These are phyloP conservation scores for Drosophila paranaensis DNA, from an alignment of 2,888 invertebrate species.

Conservation along the genomic window DNA sequence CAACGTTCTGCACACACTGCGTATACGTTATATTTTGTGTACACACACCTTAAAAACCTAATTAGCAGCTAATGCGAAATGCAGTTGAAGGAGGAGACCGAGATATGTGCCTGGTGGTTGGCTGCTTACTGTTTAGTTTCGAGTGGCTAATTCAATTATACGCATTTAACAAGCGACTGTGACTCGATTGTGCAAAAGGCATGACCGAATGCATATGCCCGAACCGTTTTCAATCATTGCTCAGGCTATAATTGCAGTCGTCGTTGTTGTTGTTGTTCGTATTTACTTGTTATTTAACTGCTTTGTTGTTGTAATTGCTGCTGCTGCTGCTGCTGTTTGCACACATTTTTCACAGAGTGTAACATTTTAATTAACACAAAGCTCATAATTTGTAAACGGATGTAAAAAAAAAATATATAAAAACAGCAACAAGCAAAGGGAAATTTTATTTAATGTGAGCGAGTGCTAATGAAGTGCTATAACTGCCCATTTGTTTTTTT, in stretches of 20 bases:
- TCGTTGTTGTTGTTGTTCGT: conserved; percentile 7
- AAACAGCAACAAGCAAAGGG: conserved; percentile 1
- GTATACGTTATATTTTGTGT: too few species aligned
- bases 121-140: conserved; percentile 60
- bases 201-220: conserved; percentile 60
- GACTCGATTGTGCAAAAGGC: conserved; percentile 78
- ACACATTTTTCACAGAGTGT: conserved; percentile 68
- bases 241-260: conserved; percentile 29
- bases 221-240: conserved; percentile 40
- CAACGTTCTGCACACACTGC: too few species aligned
- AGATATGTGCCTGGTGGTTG: not conserved
- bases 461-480: conserved; percentile 69
- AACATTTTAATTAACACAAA: conserved; percentile 77
- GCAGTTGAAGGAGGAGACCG: conserved; percentile 7
- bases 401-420: conserved; percentile 14
- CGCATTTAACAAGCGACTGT: conserved; percentile 73
- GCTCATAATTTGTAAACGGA: conserved; percentile 67
- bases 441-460: conserved; percentile 40
- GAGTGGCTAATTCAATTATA: conserved; percentile 77
- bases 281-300: conserved; percentile 49
- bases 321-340: conserved; percentile 32
- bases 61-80: conserved; percentile 32
- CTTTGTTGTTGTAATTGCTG: conserved; percentile 29
- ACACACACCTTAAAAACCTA: conserved; percentile 36
- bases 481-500: conserved; percentile 39